Conservation (phyloP, 1,140 invertebrate species). For the Leptinotarsa undecemlineata region DNA sequence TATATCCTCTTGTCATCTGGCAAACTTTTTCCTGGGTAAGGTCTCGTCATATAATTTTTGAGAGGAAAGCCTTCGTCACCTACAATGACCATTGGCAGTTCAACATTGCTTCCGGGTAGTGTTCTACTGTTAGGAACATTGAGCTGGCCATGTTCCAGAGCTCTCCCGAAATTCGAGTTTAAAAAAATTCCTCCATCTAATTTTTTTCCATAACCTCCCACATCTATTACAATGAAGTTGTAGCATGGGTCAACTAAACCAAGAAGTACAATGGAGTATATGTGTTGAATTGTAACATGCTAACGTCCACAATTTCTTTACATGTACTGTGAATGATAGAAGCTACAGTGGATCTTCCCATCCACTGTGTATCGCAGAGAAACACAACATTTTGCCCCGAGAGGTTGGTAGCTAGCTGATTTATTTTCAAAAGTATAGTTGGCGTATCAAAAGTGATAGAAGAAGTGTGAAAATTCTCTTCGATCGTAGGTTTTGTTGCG, state of each 20-base stretch:
- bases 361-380: slow-evolving; percentile 11
- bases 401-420: too few species aligned
- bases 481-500: too few species aligned
- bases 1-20: slow-evolving; percentile 49
- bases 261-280: slow-evolving; percentile 54
- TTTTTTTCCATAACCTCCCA: slow-evolving; percentile 55
- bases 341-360: slow-evolving; percentile 44
- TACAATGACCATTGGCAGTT: slow-evolving; percentile 43
- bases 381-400: too few species aligned
- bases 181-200: slow-evolving; percentile 51
- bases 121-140: slow-evolving; percentile 27
- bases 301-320: slow-evolving; percentile 43
- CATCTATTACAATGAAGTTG: slow-evolving; percentile 54
- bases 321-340: slow-evolving; percentile 45
- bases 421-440: too few species aligned
- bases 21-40: slow-evolving; percentile 50
- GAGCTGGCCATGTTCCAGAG: slow-evolving; percentile 25
- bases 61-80: slow-evolving; percentile 58
- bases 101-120: slow-evolving; percentile 4
- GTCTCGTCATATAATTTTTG: slow-evolving; percentile 53
- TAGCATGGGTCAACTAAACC: slow-evolving; percentile 55
- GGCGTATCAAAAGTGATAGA: too few species aligned
- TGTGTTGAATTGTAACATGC: slow-evolving; percentile 53
- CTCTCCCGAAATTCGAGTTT: slow-evolving; percentile 37
- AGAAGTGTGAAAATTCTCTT: too few species aligned